These are phyloP conservation scores for Acronicta aceris DNA, from an alignment of 2,888 invertebrate species.

Conservation along the genomic window DNA sequence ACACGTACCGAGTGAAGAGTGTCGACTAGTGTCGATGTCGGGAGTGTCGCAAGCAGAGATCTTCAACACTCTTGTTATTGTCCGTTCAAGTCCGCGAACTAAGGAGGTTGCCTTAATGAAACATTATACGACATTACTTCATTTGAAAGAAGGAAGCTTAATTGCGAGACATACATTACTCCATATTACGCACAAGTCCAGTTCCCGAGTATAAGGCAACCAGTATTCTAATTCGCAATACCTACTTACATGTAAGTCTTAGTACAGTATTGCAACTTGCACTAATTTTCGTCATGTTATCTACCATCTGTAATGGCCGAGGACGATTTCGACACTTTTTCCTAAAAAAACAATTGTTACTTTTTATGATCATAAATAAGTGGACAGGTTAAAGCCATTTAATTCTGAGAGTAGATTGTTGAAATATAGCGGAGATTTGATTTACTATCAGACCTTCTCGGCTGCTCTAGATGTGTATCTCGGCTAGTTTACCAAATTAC, in stretches of 20 bases:
- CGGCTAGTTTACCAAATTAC: neutral
- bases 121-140: slow-evolving; percentile 34
- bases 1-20: neutral
- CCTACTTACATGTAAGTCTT: neutral
- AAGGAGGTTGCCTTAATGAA: slow-evolving; percentile 12
- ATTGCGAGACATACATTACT: slow-evolving; percentile 19
- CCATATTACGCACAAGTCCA: slow-evolving; percentile 4
- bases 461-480: slow-evolving; percentile 11
- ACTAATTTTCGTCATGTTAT: slow-evolving; percentile 9
- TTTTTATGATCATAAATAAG: slow-evolving; percentile 1
- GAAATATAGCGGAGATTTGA: neutral
- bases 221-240: slow-evolving; percentile 9
- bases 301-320: slow-evolving; percentile 19
- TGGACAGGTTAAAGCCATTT: slow-evolving; percentile 3
- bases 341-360: slow-evolving; percentile 19
- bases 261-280: slow-evolving; percentile 1
- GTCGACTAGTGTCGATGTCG: too few relatives aligned
- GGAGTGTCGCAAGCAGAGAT: slow-evolving; percentile 5
- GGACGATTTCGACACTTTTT: slow-evolving; percentile 20
- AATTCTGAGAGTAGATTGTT: slow-evolving; percentile 6
- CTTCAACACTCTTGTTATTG: neutral
- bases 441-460: neutral
- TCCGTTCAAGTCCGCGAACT: slow-evolving; percentile 6
- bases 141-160: slow-evolving; percentile 16
- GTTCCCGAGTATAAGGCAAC: slow-evolving; percentile 1